Evolutionary conservation across 2,888 invertebrate species (phyloP), one percentile per base, ranked within the genome.

Genomic region (Pammene fasciana): DNA sequence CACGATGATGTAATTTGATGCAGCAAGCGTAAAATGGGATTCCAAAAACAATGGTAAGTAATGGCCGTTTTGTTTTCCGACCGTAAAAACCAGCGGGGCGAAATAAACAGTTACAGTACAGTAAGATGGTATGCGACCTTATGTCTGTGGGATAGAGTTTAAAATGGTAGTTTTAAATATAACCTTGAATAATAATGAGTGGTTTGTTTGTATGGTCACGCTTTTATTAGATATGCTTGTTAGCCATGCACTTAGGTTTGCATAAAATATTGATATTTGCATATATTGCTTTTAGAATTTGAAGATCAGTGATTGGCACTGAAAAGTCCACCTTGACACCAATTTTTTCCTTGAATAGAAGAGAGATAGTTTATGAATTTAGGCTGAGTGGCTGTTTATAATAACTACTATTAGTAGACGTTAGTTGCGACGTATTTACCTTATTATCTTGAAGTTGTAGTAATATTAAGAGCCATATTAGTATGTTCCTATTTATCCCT

Each of bases 181-280:
- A 38, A 62, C 62, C 62, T 62, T 62, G 50, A 41, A 62, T 62
- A 38, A 61, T 38, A 18, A 48, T 41, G 38, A 18, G 38, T 50
- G 61, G 18, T 41, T 41, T 41, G 50, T 62, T 62, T 50, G 48
- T 61, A 41, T 41, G 48, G 38, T n/a, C 18, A 16, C 50, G 50
- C 48, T 52, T 52, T 41, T 62, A 62, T 62, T 62, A 52, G 62
- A 50, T 50, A 16, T 38, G 13, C n/a, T 10, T n/a, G 10, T 62
- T 62, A 62, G 50, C 52, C 50, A 52, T 41, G 62, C 62, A 52
- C 8, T 26, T 45, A 45, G 18, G n/a, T 8, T 45, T 4, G 16
- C 11, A 14, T 57, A 16, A 5, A 36, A 45, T 8, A 45, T 59
- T 5, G 34, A 18, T 38, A 38, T 38, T 38, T 2, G 38, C 11